A percentile compares a stretch with the other conserved stretches of the same genome.
phyloP scores from a whole-genome alignment of 2,888 invertebrate genomes.

The Saturnia pavonia region DNA sequence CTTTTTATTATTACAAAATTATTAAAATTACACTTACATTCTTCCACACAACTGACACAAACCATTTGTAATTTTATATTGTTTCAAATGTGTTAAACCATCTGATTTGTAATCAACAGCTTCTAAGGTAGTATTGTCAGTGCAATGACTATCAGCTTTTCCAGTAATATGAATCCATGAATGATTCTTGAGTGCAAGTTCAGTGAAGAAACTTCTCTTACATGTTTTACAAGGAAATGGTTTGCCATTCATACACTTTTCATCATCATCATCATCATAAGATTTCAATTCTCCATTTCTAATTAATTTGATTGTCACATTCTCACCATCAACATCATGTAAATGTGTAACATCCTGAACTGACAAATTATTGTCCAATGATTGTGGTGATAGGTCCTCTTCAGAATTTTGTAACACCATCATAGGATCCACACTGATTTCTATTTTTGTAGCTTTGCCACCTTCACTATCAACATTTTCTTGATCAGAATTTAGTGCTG shows the following conservation, averaged over 20 bases:
- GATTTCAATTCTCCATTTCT: conserved; percentile 38
- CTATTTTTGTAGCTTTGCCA: conserved; percentile 79
- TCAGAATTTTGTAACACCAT: conserved; percentile 83
- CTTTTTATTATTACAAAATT: not conserved
- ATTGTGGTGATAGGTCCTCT: conserved; percentile 44
- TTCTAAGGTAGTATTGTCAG: conserved; percentile 83
- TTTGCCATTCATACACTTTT: conserved; percentile 30
- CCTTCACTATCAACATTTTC: conserved; percentile 41
- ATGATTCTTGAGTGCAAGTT: conserved; percentile 83
- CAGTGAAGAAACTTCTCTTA: conserved; percentile 78
- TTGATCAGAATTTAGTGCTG: conserved; percentile 29
- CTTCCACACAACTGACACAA: conserved; percentile 85
- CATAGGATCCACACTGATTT: conserved; percentile 87
- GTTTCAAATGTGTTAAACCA: conserved; percentile 84
- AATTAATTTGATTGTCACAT: conserved; percentile 67
- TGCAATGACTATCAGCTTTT: conserved; percentile 49
- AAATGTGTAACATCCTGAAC: conserved; percentile 50
- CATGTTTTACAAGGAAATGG: conserved; percentile 81
- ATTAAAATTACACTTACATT: conserved; percentile 77
- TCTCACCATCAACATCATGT: conserved; percentile 51
- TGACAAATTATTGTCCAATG: conserved; percentile 32
- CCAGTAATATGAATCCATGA: conserved; percentile 79
- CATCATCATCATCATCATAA: conserved; percentile 30
- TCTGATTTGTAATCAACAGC: conserved; percentile 83
- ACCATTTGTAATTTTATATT: conserved; percentile 81